Base-by-base conservation (phyloP, 2,113 vertebrate species). In the zebrafish (Danio rerio) region DNA sequence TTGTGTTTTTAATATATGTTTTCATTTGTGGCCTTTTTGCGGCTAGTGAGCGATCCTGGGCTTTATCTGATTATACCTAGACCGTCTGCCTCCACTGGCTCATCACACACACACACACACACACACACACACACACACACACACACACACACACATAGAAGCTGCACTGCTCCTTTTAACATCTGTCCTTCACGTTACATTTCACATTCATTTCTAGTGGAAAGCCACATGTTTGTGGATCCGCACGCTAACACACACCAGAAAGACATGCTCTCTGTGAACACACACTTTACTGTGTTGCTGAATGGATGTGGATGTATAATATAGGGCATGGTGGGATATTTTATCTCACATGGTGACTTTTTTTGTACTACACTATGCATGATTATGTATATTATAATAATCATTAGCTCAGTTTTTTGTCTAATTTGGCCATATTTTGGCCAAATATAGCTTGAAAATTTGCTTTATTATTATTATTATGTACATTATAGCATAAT, bases 11-110 rank as follows among this genome's bases (percentile, higher is more conserved):
- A 87, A 88, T 91, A 91, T 91, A 89, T 89, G 70, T 92, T 92
- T 91, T 93, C 88, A 93, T 93, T 91, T 91, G 90, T 92, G 90
- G 68, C 88, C 89, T 93, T 92, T 94, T 91, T 92, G 87, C 88
- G 81, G 86, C 90, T 92, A 90, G 89, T 92, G 89, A 93, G 91
- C 89, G 87, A 93, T 87, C 89, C 87, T 84, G 80, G 86, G 90
- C 90, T 93, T 92, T 89, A 93, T 93, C 88, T 88, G 91, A 94
- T 93, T 92, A 92, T 88, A 87, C 87, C 88, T 90, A 93, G 92
- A 93, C 91, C 88, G 89, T 90, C 93, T 91, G 92, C 88, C 91
- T 92, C 91, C 88, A 86, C 85, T 84, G 86, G 78, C 87, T 90
- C 88, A 86, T 86, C 87, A 91, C 88, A 90, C 62, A 66, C 62